Evolutionary conservation across 2,888 invertebrate species (phyloP).

Genomic region (Melanophora roralis): DNA sequence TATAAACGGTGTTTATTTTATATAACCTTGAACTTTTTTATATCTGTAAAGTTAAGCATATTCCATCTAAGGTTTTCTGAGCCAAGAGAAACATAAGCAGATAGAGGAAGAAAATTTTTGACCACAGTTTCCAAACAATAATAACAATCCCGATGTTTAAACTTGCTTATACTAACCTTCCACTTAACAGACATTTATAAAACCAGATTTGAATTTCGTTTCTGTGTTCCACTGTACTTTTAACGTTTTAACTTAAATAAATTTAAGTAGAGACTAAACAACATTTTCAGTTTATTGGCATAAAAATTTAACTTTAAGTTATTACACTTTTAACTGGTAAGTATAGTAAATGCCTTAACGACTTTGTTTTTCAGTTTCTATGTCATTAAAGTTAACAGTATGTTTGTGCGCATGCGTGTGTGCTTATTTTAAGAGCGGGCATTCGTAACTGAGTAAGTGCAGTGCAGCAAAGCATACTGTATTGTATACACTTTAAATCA

Average conservation of each 20-base stretch:
- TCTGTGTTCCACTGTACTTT: background rate
- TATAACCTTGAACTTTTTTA: no score
- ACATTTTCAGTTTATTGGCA: constrained; percentile 34
- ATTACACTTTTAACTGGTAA: constrained; percentile 25
- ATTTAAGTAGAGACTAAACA: constrained; percentile 35
- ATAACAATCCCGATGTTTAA: no score
- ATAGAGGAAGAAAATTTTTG: no score
- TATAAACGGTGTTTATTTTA: no score
- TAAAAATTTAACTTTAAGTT: constrained; percentile 45
- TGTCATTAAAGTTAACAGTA: background rate
- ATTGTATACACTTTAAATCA: constrained; percentile 54
- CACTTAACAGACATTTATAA: no score
- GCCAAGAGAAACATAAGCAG: no score
- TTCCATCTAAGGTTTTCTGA: no score
- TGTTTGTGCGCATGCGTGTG: background rate
- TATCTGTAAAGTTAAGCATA: no score
- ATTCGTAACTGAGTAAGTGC: background rate
- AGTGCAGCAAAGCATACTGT: constrained; percentile 25
- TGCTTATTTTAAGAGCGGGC: background rate
- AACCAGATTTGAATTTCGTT: no score
- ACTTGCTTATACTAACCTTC: no score
- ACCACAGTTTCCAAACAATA: no score
- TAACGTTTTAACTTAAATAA: background rate
- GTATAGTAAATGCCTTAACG: constrained; percentile 12
- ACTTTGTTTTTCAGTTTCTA: background rate